Conservation (phyloP, 2,797 vertebrate genomes). For the Myotis findleyi region DNA sequence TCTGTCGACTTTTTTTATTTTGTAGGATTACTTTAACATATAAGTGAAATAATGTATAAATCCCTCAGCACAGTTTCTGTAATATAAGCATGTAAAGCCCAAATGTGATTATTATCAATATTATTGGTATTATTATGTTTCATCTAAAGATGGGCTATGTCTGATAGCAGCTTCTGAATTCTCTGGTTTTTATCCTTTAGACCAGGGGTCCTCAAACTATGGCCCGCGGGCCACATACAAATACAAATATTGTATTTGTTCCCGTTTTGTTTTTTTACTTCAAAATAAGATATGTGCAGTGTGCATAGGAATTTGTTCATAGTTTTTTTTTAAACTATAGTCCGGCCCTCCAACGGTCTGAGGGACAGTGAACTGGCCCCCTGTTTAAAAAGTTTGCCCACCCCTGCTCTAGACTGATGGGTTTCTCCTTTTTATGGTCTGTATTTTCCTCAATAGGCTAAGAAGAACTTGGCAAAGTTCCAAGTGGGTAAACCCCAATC, state of each 20-base stretch:
- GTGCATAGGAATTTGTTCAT: too few species aligned
- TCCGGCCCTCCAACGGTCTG: too few species aligned
- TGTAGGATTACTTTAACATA: background rate
- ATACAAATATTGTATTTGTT: too few species aligned
- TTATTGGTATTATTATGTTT: background rate
- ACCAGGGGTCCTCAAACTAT: too few species aligned
- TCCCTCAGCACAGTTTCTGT: background rate
- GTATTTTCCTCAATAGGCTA: background rate
- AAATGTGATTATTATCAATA: background rate
- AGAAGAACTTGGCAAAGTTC: background rate
- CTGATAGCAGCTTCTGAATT: background rate
- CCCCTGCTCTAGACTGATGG: background rate
- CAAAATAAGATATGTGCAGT: too few species aligned
- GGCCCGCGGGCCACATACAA: too few species aligned
- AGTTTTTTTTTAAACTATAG: too few species aligned
- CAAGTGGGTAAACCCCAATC: background rate
- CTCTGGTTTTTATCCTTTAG: background rate
- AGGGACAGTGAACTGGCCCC: too few species aligned
- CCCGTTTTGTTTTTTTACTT: too few species aligned
- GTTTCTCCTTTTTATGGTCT: background rate
- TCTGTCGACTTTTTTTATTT: background rate
- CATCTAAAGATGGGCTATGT: background rate
- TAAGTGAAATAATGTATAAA: background rate
- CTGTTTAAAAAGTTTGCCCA: too few species aligned
- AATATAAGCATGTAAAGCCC: background rate